These are phyloP conservation scores for Lasioglossum leucozonium DNA, from an alignment of 2,888 invertebrate species.

Conservation along the genomic window DNA sequence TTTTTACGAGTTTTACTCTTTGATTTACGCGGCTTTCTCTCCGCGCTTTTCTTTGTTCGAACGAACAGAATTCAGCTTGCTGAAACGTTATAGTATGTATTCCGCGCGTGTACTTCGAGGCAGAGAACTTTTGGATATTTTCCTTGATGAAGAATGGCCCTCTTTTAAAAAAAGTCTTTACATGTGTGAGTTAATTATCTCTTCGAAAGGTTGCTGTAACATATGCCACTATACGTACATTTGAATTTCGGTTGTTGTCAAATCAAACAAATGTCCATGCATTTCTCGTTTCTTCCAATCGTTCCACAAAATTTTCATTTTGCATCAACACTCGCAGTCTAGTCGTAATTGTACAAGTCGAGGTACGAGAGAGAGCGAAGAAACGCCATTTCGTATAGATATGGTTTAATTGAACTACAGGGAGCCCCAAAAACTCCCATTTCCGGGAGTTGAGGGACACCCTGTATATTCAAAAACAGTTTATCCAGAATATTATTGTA, in stretches of 20 bases:
- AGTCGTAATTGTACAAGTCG: too few relatives aligned
- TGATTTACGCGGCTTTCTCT: slow-evolving; percentile 33
- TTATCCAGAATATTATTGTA: not conserved
- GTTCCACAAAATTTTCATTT: too few relatives aligned
- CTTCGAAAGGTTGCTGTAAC: not conserved
- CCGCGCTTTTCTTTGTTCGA: slow-evolving; percentile 11
- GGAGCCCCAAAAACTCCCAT: too few relatives aligned
- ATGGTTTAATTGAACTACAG: too few relatives aligned
- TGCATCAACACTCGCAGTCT: too few relatives aligned
- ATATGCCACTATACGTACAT: not conserved
- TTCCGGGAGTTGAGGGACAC: too few relatives aligned
- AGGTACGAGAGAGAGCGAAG: too few relatives aligned
- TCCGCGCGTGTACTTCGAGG: not conserved
- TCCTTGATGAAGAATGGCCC: not conserved
- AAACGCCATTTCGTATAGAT: too few relatives aligned
- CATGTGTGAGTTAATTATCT: not conserved
- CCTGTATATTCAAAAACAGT: not conserved
- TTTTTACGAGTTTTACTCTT: slow-evolving; percentile 29
- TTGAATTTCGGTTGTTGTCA: not conserved
- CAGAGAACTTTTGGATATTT: slow-evolving; percentile 1
- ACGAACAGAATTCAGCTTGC: not conserved
- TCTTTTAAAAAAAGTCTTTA: not conserved
- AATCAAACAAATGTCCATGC: too few relatives aligned
- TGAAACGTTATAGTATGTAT: slow-evolving; percentile 1
- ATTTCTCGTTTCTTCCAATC: too few relatives aligned